These are phyloP conservation scores for Schizaphis graminum DNA, from an alignment of 2,888 invertebrate species.

Conservation along the genomic window DNA sequence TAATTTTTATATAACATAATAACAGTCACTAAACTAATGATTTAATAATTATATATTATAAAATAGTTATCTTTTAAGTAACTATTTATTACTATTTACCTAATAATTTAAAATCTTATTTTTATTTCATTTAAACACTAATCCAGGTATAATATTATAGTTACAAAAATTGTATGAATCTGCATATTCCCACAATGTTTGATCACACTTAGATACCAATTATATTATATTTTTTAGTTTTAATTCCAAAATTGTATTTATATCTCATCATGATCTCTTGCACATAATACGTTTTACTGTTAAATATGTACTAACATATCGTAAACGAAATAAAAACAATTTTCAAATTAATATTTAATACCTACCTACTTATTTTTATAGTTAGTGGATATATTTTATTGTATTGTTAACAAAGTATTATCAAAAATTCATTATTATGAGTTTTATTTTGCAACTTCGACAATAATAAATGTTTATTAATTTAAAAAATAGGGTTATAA, in stretches of 20 bases:
- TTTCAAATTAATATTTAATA: neutral
- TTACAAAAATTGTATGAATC: neutral
- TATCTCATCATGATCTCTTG: neutral
- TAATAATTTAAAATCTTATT: no score
- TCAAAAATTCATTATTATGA: neutral
- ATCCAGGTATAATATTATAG: neutral
- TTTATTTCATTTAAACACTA: no score
- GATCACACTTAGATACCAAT: neutral
- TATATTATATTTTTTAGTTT: neutral
- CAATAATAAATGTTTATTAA: neutral
- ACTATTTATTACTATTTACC: no score
- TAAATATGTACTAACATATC: neutral
- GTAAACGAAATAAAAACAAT: no score
- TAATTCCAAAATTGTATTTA: neutral
- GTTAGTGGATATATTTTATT: neutral
- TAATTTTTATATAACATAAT: no score
- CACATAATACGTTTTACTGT: neutral
- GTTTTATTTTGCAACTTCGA: neutral
- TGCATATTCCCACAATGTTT: neutral
- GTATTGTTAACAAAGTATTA: neutral
- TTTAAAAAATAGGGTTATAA: no score
- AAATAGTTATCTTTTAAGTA: neutral
- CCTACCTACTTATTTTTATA: neutral
- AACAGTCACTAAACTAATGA: no score
- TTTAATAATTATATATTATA: no score